Evolutionary conservation across 2,888 invertebrate species (phyloP).

Genomic region (Nomada goodeniana): DNA sequence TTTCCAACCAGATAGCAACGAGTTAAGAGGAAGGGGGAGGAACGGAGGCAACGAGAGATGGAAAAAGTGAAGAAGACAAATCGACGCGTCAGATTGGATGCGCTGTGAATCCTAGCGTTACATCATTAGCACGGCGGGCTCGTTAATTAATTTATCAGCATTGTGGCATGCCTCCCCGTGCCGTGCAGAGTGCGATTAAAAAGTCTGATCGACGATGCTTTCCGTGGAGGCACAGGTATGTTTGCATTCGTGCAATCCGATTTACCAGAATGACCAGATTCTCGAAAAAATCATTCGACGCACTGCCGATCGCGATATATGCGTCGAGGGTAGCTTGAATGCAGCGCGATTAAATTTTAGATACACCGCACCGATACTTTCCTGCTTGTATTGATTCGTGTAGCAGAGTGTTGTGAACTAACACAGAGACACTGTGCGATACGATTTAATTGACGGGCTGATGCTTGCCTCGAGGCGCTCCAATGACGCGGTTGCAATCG

Average conservation of each 20-base stretch:
- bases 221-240: constrained; percentile 32
- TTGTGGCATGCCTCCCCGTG: constrained; percentile 28
- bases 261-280: constrained; percentile 53
- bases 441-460: constrained; percentile 38
- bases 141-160: constrained; percentile 64
- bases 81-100: constrained; percentile 38
- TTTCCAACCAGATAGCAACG: neutral
- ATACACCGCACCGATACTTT: constrained; percentile 22
- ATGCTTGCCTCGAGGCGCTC: neutral
- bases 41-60: neutral
- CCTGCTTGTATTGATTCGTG: constrained; percentile 5
- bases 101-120: constrained; percentile 61
- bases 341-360: constrained; percentile 42
- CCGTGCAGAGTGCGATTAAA: constrained; percentile 32
- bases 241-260: constrained; percentile 58
- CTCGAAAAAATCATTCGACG: constrained; percentile 44
- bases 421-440: neutral
- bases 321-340: constrained; percentile 25
- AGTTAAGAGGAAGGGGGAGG: neutral
- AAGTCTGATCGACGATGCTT: constrained; percentile 53
- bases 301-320: constrained; percentile 45
- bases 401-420: neutral
- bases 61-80: constrained; percentile 35
- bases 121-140: constrained; percentile 61
- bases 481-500: neutral